phyloP scores from a whole-genome alignment of 2,113 vertebrate species.

The Rafetus swinhoei region DNA sequence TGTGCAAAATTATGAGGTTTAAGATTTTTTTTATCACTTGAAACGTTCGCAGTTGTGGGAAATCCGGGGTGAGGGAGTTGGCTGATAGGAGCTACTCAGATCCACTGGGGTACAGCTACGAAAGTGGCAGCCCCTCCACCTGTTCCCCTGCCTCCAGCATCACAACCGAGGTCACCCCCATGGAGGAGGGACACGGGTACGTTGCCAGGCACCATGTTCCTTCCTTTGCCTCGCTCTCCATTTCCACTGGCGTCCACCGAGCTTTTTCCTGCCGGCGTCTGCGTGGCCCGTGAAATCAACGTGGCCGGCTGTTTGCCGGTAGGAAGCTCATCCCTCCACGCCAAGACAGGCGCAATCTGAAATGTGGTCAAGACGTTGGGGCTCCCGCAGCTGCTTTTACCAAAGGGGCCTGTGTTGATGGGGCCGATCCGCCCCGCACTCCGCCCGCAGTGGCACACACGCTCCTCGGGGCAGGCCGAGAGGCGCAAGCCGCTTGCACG shows the following conservation, averaged over 20 bases:
- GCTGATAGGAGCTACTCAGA: accelerated
- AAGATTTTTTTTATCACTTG: neutral
- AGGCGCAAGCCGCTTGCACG: no score
- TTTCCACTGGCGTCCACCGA: neutral
- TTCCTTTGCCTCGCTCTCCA: neutral
- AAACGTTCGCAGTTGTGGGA: neutral
- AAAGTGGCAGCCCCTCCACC: neutral
- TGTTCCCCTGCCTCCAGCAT: neutral
- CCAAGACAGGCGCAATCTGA: neutral
- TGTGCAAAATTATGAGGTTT: neutral
- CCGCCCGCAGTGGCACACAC: no score
- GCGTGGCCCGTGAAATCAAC: neutral
- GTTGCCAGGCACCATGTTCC: neutral
- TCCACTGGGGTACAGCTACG: neutral
- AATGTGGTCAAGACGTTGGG: neutral
- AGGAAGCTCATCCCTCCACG: neutral
- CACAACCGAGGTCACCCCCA: neutral
- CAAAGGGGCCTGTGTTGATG: neutral
- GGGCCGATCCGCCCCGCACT: no score
- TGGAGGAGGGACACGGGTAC: neutral
- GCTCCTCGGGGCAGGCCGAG: no score
- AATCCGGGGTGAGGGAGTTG: neutral
- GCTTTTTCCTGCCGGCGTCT: neutral
- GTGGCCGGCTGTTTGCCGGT: neutral
- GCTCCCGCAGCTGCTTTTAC: neutral